These are phyloP conservation scores for Genyomyrus donnyi DNA, from an alignment of 2,113 vertebrate genomes.

Conservation along the genomic window DNA sequence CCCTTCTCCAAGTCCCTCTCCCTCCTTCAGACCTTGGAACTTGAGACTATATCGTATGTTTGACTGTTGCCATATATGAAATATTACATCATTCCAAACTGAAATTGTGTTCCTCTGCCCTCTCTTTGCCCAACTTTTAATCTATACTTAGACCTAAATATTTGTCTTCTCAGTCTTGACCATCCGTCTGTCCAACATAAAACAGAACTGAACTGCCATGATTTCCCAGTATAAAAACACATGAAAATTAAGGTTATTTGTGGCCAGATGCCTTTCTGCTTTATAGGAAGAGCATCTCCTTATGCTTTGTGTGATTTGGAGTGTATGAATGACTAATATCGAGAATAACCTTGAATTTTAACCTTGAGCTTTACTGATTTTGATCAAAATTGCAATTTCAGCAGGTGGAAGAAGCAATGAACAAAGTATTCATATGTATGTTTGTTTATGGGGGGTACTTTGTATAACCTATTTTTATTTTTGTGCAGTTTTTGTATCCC, in stretches of 20 bases:
- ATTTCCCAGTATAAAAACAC: constrained; percentile 8
- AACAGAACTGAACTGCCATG: constrained; percentile 10
- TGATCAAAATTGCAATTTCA: not conserved
- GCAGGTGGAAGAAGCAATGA: not conserved
- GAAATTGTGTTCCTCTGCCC: not conserved
- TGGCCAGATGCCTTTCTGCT: not conserved
- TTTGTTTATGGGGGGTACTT: constrained; percentile 9
- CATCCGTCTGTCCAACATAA: not conserved
- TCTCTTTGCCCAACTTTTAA: constrained; percentile 3
- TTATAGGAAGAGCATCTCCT: not conserved
- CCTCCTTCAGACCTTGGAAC: not conserved
- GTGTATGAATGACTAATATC: not conserved
- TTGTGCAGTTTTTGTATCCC: constrained; percentile 3
- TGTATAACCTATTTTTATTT: constrained; percentile 3
- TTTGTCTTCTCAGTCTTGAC: constrained; percentile 9
- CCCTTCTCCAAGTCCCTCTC: not conserved
- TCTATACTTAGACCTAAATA: constrained; percentile 9
- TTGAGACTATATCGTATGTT: not conserved
- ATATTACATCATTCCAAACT: not conserved
- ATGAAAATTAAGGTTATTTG: not conserved
- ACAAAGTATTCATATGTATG: not conserved
- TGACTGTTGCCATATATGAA: constrained; percentile 10
- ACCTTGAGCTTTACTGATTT: not conserved
- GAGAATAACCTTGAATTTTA: not conserved
- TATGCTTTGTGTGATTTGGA: constrained; percentile 8